phyloP scores from a whole-genome alignment of 2,888 invertebrate genomes.

The Macaria liturata region DNA sequence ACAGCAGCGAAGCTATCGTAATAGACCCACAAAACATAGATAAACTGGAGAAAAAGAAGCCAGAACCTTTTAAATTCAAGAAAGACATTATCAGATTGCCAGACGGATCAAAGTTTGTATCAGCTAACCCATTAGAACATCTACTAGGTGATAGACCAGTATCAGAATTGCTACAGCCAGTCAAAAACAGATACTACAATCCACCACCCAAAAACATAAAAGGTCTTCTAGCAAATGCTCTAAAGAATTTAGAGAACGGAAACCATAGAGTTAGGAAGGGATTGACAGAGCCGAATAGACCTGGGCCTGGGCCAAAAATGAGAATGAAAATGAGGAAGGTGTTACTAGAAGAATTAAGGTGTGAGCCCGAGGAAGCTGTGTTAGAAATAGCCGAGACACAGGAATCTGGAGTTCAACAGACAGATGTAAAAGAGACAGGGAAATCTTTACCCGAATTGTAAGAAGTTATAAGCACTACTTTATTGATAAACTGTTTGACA shows the following conservation, averaged over 20 bases:
- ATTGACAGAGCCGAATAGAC: no score
- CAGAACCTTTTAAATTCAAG: not conserved
- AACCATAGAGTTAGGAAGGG: constrained; percentile 19
- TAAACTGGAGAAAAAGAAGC: not conserved
- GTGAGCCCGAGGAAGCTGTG: no score
- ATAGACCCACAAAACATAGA: constrained; percentile 14
- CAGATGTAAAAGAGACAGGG: no score
- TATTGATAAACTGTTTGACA: no score
- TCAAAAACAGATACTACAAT: constrained; percentile 55
- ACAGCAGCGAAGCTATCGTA: constrained; percentile 30
- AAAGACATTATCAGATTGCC: constrained; percentile 46
- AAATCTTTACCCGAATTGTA: no score
- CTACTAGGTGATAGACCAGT: constrained; percentile 50
- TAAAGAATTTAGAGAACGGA: constrained; percentile 46
- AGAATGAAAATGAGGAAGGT: no score
- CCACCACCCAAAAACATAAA: constrained; percentile 45
- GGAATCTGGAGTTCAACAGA: no score
- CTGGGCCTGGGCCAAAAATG: no score
- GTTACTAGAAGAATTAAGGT: no score
- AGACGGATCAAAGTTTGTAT: constrained; percentile 60
- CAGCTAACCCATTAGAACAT: constrained; percentile 67
- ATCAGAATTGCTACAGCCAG: constrained; percentile 40
- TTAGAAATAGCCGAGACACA: no score
- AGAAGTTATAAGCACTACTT: not conserved
- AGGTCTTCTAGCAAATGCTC: constrained; percentile 54